Conservation (phyloP, 2,888 invertebrate genomes). For the Cephus pulcher region DNA sequence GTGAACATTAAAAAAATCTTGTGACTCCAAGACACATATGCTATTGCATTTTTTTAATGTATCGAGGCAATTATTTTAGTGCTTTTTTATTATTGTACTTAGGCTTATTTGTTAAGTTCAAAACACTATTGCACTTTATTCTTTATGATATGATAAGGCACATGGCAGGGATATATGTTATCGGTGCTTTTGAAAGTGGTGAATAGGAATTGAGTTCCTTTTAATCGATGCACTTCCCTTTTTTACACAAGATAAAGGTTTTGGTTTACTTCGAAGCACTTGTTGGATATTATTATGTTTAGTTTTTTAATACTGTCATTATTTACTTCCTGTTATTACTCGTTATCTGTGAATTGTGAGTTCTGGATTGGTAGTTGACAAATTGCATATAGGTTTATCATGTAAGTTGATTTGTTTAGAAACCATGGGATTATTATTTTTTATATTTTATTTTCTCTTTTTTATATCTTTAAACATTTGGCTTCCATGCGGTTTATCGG, state of each 20-base stretch:
- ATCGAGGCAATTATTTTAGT: background rate
- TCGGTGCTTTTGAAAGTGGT: too few relatives aligned
- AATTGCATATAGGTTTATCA: background rate
- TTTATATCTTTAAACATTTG: background rate
- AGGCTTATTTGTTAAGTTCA: background rate
- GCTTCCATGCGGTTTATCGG: background rate
- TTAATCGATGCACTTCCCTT: background rate
- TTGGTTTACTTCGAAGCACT: background rate
- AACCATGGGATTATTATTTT: background rate
- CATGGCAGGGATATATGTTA: too few relatives aligned
- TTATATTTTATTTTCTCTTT: background rate
- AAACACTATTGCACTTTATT: background rate
- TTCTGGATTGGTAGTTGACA: background rate
- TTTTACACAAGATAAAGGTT: background rate
- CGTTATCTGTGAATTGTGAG: slow-evolving; percentile 54
- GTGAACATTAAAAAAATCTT: background rate
- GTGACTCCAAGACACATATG: background rate
- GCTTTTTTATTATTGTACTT: background rate
- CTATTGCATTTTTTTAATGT: background rate
- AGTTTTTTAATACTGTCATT: slow-evolving; percentile 34
- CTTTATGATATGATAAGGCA: background rate
- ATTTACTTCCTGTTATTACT: slow-evolving; percentile 26
- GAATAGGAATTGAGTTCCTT: background rate
- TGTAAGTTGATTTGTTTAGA: background rate
- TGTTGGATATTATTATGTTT: background rate